Percentiles rank a stretch among this genome's conserved stretches.
Conservation (phyloP, 2,888 invertebrate genomes). For the Mechanitis messenoides region DNA sequence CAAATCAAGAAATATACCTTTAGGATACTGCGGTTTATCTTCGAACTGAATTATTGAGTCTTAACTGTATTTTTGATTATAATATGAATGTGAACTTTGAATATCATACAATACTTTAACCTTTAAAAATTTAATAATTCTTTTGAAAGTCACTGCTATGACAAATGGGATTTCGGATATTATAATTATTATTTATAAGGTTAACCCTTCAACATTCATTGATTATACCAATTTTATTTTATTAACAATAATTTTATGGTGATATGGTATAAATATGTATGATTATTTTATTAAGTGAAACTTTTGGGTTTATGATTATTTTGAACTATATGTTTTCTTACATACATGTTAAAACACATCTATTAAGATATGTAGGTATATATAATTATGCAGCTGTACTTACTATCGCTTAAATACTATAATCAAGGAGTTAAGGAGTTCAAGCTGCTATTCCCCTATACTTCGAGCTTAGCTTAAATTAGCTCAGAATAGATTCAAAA, state of each 20-base stretch:
- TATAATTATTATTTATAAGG: background rate
- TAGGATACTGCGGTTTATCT: background rate
- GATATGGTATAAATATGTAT: background rate
- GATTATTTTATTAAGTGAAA: background rate
- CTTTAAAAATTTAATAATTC: background rate
- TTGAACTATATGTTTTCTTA: no score
- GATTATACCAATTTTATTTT: slow-evolving; percentile 3
- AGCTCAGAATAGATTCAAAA: no score
- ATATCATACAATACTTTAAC: background rate
- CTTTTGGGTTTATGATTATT: background rate
- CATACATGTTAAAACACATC: no score
- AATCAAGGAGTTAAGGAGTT: no score
- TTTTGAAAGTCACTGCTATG: background rate
- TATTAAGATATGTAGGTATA: no score
- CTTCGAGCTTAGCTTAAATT: no score
- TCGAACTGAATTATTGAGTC: background rate
- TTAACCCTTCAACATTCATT: background rate
- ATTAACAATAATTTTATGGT: slow-evolving; percentile 1
- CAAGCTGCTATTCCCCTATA: no score
- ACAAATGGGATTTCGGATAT: background rate
- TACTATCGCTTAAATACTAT: no score
- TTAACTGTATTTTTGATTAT: background rate
- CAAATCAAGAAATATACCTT: slow-evolving; percentile 3
- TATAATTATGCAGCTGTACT: no score
- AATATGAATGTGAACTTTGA: background rate